Base-by-base conservation (phyloP, 2,888 invertebrate genomes). In the Thereva unica region DNA sequence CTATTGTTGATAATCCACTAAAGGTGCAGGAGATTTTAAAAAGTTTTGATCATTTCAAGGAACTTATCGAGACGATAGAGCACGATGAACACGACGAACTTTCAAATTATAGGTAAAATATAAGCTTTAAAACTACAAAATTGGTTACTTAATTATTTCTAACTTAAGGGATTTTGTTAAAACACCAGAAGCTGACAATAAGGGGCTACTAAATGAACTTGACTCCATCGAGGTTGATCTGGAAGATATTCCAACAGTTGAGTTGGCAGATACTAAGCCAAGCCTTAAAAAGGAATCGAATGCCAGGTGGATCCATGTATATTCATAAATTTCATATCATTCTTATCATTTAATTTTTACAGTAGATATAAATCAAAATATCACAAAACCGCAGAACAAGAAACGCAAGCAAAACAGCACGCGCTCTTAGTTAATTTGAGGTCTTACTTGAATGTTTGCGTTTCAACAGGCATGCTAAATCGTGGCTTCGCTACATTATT, bases 401-500 rank as follows among this genome's bases (percentile, higher is more conserved):
- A 80, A 64, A 76, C 75, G 9, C 66, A 78, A 64, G 75, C 78
- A 7, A 81, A 80, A 71, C 76, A 80, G 65, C 78, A 81, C 64
- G 74, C 76, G 1, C 76, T 90, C 37, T 82, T 84, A 56, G 81
- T 84, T 67, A 84, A 86, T 71, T 80, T 92, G 6, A 80, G 82
- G 0, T 83, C 89, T 0, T 91, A 90, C 74, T 75, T 92, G 6
- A 87, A 89, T 76, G 83, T 91, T 47, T 89, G 91, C 71, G 83
- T 87, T 61, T 83, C 85, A 2, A 83, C 87, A 59, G 86, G 87
- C 57, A 81, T 84, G 75, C 76, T 84, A 0, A 82, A 82, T 69
- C 80, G 84, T 8, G 87, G 83, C 0, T 75, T 84, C 1, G 79
- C 80, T 57, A 84, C 85, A 0, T 73, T 87, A 1, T 71, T 82